Evolutionary conservation across 2,888 invertebrate species (phyloP).

Genomic region (Apodemia hepburni): DNA sequence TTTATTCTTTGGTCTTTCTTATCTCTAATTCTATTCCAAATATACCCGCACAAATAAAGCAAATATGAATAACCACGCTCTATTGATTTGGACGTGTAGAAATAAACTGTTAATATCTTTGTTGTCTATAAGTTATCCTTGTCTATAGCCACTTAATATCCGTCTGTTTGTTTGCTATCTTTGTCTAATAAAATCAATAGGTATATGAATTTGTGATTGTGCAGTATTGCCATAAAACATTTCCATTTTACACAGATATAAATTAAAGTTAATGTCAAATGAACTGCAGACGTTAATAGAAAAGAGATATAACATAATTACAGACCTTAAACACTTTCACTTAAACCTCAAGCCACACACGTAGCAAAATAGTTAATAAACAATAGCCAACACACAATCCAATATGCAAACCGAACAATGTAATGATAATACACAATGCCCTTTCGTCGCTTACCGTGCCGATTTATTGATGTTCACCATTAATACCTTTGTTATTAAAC

Average conservation of each 20-base stretch:
- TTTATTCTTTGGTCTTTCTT: too few relatives aligned
- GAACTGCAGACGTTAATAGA: slow-evolving; percentile 1
- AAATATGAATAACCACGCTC: too few relatives aligned
- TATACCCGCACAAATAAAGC: too few relatives aligned
- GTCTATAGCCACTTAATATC: too few relatives aligned
- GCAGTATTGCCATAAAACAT: background rate
- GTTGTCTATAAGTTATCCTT: too few relatives aligned
- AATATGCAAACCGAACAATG: slow-evolving; percentile 76
- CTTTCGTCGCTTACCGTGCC: slow-evolving; percentile 74
- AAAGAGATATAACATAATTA: slow-evolving; percentile 33
- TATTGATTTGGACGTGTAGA: too few relatives aligned
- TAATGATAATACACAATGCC: slow-evolving; percentile 75
- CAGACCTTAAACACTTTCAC: slow-evolving; percentile 24
- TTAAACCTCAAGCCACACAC: slow-evolving; percentile 54
- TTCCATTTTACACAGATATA: background rate
- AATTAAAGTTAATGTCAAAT: background rate
- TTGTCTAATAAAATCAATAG: too few relatives aligned
- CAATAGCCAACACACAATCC: slow-evolving; percentile 74
- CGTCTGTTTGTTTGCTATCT: too few relatives aligned
- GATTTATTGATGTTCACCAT: slow-evolving; percentile 71
- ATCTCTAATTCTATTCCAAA: too few relatives aligned
- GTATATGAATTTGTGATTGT: background rate
- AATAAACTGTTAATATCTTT: too few relatives aligned
- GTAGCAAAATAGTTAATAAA: slow-evolving; percentile 57
- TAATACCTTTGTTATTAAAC: slow-evolving; percentile 63